Percentiles rank a stretch among this genome's conserved stretches.
These are phyloP conservation scores for Heliconius ethilla DNA, from an alignment of 2,888 invertebrate species.

Conservation along the genomic window DNA sequence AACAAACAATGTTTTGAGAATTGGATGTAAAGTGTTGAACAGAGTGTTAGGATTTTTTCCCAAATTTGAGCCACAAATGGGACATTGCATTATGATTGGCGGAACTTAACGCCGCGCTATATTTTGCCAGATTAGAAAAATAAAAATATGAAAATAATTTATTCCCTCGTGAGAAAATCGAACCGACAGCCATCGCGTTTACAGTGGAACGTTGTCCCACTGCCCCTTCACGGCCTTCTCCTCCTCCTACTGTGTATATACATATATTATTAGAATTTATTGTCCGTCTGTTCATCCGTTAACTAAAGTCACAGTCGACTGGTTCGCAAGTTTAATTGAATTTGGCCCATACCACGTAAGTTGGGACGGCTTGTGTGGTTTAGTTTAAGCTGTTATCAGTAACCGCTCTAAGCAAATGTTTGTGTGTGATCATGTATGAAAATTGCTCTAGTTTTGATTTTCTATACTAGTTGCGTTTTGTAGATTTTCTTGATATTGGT, in stretches of 20 bases:
- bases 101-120: too few relatives aligned
- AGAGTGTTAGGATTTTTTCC: neutral
- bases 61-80: too few relatives aligned
- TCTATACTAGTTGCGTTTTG: neutral
- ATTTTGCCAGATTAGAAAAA: too few relatives aligned
- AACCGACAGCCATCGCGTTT: too few relatives aligned
- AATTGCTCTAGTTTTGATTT: constrained; percentile 18
- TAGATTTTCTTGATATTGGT: neutral
- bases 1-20: too few relatives aligned
- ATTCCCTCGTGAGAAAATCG: too few relatives aligned
- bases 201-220: too few relatives aligned
- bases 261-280: constrained; percentile 9
- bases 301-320: constrained; percentile 30
- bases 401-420: constrained; percentile 27
- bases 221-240: too few relatives aligned
- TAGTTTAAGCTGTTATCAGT: constrained; percentile 29
- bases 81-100: too few relatives aligned
- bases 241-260: neutral
- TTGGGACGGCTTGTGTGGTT: constrained; percentile 46
- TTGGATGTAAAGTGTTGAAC: neutral
- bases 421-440: constrained; percentile 10
- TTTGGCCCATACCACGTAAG: constrained; percentile 40
- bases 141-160: too few relatives aligned
- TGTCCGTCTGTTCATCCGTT: constrained; percentile 19
- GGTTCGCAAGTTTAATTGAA: constrained; percentile 53